These are phyloP conservation scores for Oscheius sp. DNA, from an alignment of 2,888 invertebrate species.

Conservation along the genomic window DNA sequence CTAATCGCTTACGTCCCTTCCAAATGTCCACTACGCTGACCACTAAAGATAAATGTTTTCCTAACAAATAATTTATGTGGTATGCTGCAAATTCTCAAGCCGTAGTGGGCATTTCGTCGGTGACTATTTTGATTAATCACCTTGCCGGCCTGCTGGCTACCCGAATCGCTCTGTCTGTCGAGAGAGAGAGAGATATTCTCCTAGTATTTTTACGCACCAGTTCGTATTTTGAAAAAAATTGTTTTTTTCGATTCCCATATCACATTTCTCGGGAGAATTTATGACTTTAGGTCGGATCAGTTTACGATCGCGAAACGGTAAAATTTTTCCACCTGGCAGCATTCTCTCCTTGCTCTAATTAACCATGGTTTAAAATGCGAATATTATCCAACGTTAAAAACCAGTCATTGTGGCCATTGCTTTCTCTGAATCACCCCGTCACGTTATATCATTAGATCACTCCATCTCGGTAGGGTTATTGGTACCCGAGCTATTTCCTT, in stretches of 20 bases:
- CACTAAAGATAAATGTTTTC: not conserved
- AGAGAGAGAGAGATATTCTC: no score
- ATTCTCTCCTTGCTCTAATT: not conserved
- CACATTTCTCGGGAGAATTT: no score
- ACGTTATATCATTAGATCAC: not conserved
- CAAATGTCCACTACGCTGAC: not conserved
- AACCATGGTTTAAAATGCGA: not conserved
- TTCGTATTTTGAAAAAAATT: no score
- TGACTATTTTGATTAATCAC: constrained; percentile 30
- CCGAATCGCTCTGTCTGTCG: no score
- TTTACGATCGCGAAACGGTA: no score
- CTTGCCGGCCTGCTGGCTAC: not conserved
- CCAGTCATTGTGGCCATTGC: not conserved
- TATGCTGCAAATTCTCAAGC: not conserved
- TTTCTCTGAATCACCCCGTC: not conserved
- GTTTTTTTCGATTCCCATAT: no score
- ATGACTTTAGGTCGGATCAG: no score
- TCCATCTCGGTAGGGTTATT: not conserved
- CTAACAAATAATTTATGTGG: not conserved
- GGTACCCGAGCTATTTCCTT: not conserved
- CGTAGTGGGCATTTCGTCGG: constrained; percentile 4
- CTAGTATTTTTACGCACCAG: no score
- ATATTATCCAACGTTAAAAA: not conserved
- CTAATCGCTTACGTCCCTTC: constrained; percentile 5
- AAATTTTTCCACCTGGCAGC: not conserved